Evolutionary conservation across 2,888 invertebrate genomes (phyloP), one percentile per base, ranked within the genome.

Genomic region (Cancer borealis): DNA sequence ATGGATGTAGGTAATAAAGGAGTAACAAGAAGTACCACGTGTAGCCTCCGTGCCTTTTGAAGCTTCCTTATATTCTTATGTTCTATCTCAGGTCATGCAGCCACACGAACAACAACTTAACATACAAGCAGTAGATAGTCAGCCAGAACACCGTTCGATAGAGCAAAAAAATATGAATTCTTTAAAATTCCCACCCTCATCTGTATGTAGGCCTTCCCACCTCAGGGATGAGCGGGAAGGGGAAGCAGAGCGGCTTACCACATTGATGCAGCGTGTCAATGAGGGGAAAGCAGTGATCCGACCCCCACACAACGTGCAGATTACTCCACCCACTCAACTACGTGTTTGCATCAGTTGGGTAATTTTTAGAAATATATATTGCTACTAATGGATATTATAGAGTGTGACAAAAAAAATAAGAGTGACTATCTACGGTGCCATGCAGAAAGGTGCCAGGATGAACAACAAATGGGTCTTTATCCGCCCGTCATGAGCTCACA

Each of bases 201-300:
- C 73, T 21, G 73, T 6, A 3, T 73, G n/a, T 73, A 17, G 21
- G 73, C 73, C 6, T 3, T 30, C 30, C 79, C 12, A 79, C 79
- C 30, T 12, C 8, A 8, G 45, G 49, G 46, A n/a, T 46, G 26
- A 54, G 47, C 26, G 47, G 47, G 46, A 14, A 54, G 46, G 46
- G 47, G 47, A 46, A 21, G 54, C 26, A 14, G n/a, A 60, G 39
- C 54, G 90, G 54, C 90, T 60, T 90, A 89, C 10, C 12, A 66
- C 66, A 66, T n/a, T 66, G 66, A 66, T 66, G 49, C 47, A 49
- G 47, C 47, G 26, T 5, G 89, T 54, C n/a, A 89, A 46, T 79
- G 46, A 47, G 89, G 49, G 89, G 89, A 46, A 89, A 89, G 49
- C 89, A 47, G 14, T 60, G 49, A 60, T 90, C 60, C 30, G 90